Conservation (phyloP, 2,888 invertebrate species). For the Empis livida region DNA sequence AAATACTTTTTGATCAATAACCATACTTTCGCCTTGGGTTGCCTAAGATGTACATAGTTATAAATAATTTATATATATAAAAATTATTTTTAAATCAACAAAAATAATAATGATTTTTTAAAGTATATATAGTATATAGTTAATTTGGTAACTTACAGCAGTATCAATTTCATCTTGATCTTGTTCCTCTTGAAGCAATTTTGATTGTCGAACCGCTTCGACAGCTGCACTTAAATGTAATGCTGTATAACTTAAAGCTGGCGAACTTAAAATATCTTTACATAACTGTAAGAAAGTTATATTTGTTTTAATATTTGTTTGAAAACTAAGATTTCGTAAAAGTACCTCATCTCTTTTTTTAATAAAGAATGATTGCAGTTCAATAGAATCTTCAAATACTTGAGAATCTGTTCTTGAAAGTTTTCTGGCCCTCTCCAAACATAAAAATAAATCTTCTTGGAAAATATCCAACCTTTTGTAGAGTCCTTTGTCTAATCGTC, state of each 20-base stretch:
- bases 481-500: constrained; percentile 78
- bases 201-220: constrained; percentile 61
- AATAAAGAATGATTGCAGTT: constrained; percentile 84
- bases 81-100: neutral
- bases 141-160: constrained; percentile 23
- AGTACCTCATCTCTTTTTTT: constrained; percentile 48
- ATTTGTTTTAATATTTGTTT: neutral
- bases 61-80: neutral
- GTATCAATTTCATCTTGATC: constrained; percentile 57
- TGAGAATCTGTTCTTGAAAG: constrained; percentile 86
- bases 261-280: constrained; percentile 66
- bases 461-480: constrained; percentile 90
- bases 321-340: neutral
- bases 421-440: constrained; percentile 79
- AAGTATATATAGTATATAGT: no score
- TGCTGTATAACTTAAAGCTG: constrained; percentile 71
- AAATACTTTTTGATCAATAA: constrained; percentile 63
- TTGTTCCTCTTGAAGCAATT: constrained; percentile 60
- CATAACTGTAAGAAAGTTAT: constrained; percentile 48
- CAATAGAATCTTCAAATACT: constrained; percentile 89
- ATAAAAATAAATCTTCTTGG: constrained; percentile 92
- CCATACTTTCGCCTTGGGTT: constrained; percentile 47
- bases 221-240: constrained; percentile 63
- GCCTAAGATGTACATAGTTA: constrained; percentile 14
- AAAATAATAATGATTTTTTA: no score